Percentiles rank a stretch among this genome's conserved stretches.
phyloP scores from a whole-genome alignment of 1,140 invertebrate species.

The Atta colombica region DNA sequence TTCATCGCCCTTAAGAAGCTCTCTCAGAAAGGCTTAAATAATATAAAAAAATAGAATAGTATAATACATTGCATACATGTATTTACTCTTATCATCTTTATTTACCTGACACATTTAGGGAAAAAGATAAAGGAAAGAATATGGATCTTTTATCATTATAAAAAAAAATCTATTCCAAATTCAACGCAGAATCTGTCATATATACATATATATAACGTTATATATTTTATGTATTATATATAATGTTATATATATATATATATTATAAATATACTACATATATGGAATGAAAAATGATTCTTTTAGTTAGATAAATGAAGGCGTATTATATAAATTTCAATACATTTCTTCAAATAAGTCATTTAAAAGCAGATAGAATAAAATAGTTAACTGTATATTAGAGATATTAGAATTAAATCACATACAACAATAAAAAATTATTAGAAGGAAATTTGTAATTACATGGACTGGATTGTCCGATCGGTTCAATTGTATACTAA shows the following conservation, averaged over 20 bases:
- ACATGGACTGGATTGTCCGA: background rate
- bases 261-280: background rate
- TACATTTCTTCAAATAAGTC: conserved; percentile 7
- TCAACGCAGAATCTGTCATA: background rate
- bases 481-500: background rate
- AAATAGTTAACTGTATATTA: conserved; percentile 2
- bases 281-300: background rate
- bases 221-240: background rate
- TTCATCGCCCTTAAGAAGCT: background rate
- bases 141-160: background rate
- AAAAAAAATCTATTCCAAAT: background rate
- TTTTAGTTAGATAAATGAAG: conserved; percentile 7
- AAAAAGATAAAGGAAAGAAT: background rate
- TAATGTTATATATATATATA: background rate
- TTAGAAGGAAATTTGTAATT: conserved; percentile 1
- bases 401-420: conserved; percentile 27
- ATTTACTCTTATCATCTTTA: conserved; percentile 5
- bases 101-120: conserved; percentile 1
- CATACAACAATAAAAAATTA: background rate
- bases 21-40: conserved; percentile 27
- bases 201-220: background rate
- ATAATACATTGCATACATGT: background rate
- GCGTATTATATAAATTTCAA: background rate
- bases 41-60: conserved; percentile 27
- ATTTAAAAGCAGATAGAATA: conserved; percentile 6